A percentile compares a stretch with the other conserved stretches of the same genome.
Evolutionary conservation across 1,140 invertebrate species (phyloP).

Genomic region (Chironomus tepperi): DNA sequence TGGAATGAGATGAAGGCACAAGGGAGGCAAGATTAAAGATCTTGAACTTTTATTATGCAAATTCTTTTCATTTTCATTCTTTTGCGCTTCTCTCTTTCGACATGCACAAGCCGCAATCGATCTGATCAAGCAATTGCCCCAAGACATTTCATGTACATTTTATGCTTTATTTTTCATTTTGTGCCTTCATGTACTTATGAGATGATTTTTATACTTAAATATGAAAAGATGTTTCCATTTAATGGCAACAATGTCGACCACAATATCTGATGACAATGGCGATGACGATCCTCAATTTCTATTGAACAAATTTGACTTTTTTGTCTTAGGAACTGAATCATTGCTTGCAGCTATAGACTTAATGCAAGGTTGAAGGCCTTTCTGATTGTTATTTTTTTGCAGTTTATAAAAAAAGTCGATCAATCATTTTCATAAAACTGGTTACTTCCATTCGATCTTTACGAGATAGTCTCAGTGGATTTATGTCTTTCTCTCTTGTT

Average conservation of each 20-base stretch:
- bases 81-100: background rate
- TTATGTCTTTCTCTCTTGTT: background rate
- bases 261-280: background rate
- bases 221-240: background rate
- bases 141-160: background rate
- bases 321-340: background rate
- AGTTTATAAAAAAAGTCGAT: background rate
- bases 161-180: background rate
- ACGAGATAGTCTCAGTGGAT: background rate
- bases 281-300: background rate
- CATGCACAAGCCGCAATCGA: slow-evolving; percentile 6
- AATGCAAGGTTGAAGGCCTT: background rate
- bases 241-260: background rate
- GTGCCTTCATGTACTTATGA: background rate
- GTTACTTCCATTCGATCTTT: background rate
- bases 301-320: background rate
- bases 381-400: background rate
- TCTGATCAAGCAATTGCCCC: slow-evolving; percentile 6
- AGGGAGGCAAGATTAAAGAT: slow-evolving; percentile 1
- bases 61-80: background rate
- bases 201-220: background rate
- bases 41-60: slow-evolving; percentile 22
- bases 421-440: background rate
- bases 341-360: background rate
- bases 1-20: background rate